phyloP scores from a whole-genome alignment of 2,888 invertebrate genomes.

The Fabriciana adippe region DNA sequence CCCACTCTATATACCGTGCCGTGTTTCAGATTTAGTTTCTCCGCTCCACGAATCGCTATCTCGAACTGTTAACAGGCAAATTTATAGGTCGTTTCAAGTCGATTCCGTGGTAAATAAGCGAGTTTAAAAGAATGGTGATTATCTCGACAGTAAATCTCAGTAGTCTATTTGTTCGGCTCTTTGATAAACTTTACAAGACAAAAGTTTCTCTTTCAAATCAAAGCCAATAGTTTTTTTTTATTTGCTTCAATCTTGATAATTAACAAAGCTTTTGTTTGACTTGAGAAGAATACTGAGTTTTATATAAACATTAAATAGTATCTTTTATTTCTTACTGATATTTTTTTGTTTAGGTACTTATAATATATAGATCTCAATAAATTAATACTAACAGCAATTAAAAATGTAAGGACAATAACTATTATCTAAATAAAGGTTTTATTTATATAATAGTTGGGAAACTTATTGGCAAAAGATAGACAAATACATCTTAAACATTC shows the following conservation, averaged over 20 bases:
- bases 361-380: too few relatives aligned
- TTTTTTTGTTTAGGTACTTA: background rate
- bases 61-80: constrained; percentile 53
- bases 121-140: constrained; percentile 16
- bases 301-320: background rate
- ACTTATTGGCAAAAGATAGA: too few relatives aligned
- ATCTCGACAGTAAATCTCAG: constrained; percentile 13
- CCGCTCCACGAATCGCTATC: constrained; percentile 60
- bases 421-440: too few relatives aligned
- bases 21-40: constrained; percentile 52
- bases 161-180: constrained; percentile 8
- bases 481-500: too few relatives aligned
- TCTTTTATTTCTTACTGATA: background rate
- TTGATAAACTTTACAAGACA: constrained; percentile 19
- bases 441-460: too few relatives aligned
- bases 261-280: constrained; percentile 1
- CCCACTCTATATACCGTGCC: constrained; percentile 61
- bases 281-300: background rate
- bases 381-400: too few relatives aligned
- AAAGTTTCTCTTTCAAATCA: constrained; percentile 21
- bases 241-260: background rate
- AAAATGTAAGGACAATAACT: too few relatives aligned
- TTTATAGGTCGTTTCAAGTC: constrained; percentile 25
- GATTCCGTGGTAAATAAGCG: constrained; percentile 23
- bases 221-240: background rate